phyloP scores from a whole-genome alignment of 2,113 vertebrate genomes.

The Xerus inauris region DNA sequence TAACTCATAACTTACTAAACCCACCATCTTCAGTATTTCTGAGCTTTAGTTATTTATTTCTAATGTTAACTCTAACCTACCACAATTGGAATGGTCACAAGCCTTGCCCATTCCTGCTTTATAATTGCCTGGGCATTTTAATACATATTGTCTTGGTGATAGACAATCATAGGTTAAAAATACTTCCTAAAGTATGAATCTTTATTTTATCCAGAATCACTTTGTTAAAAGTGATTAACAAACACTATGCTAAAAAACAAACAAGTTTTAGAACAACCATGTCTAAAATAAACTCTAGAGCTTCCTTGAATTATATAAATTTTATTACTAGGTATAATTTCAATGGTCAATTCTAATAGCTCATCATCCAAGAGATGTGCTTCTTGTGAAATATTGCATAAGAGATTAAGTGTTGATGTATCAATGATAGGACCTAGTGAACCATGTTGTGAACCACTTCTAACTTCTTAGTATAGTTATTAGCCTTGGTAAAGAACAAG shows the following conservation, averaged over 20 bases:
- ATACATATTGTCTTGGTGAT: neutral
- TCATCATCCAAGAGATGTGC: neutral
- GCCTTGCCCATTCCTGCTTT: neutral
- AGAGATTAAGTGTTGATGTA: neutral
- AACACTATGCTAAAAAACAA: neutral
- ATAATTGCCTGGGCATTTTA: neutral
- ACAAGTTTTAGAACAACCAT: neutral
- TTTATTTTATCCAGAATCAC: constrained; percentile 22
- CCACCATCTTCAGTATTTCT: neutral
- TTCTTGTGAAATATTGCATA: neutral
- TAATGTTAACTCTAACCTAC: neutral
- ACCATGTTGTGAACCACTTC: neutral
- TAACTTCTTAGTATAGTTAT: neutral
- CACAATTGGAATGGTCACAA: neutral
- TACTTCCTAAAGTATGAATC: neutral
- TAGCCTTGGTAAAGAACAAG: neutral
- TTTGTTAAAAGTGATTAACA: too few relatives aligned
- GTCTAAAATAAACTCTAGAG: neutral
- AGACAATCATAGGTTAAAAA: neutral
- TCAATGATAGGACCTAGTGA: neutral
- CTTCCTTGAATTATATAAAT: neutral
- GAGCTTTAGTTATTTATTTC: neutral
- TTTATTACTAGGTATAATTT: neutral
- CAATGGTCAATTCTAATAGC: neutral
- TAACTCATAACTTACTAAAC: neutral